These are phyloP conservation scores for Opisthocomus hoazin DNA, from an alignment of 2,113 vertebrate genomes.

Conservation along the genomic window DNA sequence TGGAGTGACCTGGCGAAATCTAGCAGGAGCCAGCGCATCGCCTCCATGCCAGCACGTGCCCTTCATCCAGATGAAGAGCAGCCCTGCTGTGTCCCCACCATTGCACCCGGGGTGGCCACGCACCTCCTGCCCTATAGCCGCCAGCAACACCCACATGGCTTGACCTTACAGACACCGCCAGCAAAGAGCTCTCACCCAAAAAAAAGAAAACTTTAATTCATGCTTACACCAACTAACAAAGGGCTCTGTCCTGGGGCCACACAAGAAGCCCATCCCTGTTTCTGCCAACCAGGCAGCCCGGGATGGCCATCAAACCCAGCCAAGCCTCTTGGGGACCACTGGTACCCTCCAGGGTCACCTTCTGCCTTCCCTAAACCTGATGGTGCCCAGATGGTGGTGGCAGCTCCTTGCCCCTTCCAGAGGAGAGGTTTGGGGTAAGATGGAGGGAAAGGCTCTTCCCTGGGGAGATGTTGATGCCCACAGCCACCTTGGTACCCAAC, in stretches of 20 bases:
- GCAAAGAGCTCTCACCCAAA: background rate
- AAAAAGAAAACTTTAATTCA: background rate
- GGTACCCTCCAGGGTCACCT: background rate
- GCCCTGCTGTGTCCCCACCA: background rate
- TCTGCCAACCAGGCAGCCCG: background rate
- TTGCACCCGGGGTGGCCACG: rapidly evolving
- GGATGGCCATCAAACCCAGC: background rate
- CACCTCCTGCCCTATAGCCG: background rate
- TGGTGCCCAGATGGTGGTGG: background rate
- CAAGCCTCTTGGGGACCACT: background rate
- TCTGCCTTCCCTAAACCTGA: background rate
- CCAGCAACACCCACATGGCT: background rate
- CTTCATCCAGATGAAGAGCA: background rate
- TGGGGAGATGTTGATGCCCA: background rate
- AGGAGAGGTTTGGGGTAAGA: background rate
- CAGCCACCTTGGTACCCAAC: background rate
- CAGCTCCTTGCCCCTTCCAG: background rate
- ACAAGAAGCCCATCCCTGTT: background rate
- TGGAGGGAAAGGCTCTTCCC: background rate
- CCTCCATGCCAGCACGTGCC: rapidly evolving
- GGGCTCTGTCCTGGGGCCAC: background rate
- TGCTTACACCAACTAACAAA: background rate
- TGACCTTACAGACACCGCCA: background rate
- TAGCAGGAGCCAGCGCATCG: background rate
- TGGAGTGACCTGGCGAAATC: background rate